phyloP scores from a whole-genome alignment of 2,888 invertebrate species.

The Oxycera nigricornis region DNA sequence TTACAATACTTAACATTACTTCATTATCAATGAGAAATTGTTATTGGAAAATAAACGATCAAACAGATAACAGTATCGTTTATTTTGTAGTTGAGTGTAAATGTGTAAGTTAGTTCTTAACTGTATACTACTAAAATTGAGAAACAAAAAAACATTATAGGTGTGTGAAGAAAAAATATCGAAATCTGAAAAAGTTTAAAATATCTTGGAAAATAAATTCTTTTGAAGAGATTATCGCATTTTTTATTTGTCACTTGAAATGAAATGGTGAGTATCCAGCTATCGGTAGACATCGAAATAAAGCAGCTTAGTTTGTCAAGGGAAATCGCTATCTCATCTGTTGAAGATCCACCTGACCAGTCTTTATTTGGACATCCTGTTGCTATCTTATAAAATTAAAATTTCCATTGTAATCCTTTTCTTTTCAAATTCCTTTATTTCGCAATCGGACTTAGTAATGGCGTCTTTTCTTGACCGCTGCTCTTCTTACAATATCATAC shows the following conservation, averaged over 20 bases:
- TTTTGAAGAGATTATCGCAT: constrained; percentile 15
- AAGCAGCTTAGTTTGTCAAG: no score
- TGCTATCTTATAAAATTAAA: no score
- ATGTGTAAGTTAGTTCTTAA: constrained; percentile 39
- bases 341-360: no score
- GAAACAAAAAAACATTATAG: constrained; percentile 21
- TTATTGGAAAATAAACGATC: constrained; percentile 10
- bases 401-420: no score
- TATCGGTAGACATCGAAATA: no score
- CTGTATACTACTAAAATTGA: constrained; percentile 24
- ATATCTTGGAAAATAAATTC: constrained; percentile 30
- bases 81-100: constrained; percentile 35
- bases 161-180: constrained; percentile 19
- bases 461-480: no score
- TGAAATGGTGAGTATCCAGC: no score
- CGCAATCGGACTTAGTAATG: no score
- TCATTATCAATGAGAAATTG: neutral
- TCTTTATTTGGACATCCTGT: no score
- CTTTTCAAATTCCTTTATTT: no score
- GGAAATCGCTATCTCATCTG: no score
- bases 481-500: no score
- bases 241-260: neutral
- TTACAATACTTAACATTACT: neutral
- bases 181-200: constrained; percentile 27
- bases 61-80: neutral